Conservation (phyloP, 2,113 vertebrate genomes). For the Pelobates fuscus region DNA sequence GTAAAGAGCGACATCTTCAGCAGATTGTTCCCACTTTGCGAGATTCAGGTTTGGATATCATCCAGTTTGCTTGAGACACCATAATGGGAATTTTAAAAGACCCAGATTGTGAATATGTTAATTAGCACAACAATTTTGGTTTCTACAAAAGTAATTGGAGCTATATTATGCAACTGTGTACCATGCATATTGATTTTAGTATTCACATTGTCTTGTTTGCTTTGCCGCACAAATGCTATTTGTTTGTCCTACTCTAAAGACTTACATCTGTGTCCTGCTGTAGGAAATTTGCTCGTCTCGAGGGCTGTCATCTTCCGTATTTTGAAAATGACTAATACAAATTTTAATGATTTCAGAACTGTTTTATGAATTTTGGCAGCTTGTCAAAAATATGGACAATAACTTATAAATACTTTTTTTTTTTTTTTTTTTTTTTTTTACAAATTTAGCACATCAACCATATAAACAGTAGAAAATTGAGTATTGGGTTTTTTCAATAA, state of each 20-base stretch:
- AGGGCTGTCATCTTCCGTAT: neutral
- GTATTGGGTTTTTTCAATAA: too few relatives aligned
- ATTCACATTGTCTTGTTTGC: conserved; percentile 14
- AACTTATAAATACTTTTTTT: neutral
- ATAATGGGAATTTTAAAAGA: conserved; percentile 21
- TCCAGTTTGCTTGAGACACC: conserved; percentile 29
- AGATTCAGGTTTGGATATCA: conserved; percentile 16
- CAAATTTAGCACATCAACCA: neutral
- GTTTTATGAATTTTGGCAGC: conserved; percentile 8
- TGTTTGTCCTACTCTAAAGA: conserved; percentile 19
- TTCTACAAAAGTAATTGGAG: conserved; percentile 33
- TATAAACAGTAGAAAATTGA: too few relatives aligned
- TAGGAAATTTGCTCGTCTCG: conserved; percentile 10
- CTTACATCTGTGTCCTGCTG: conserved; percentile 32
- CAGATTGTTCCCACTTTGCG: conserved; percentile 1
- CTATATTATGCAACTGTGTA: conserved; percentile 32
- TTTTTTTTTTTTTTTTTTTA: too few relatives aligned
- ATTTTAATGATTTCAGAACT: neutral
- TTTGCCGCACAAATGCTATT: conserved; percentile 18
- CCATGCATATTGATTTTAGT: conserved; percentile 28
- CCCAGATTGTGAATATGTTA: conserved; percentile 34
- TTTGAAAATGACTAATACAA: conserved; percentile 1
- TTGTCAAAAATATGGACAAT: neutral
- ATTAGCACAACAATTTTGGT: conserved; percentile 32
- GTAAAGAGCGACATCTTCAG: conserved; percentile 8